Base-by-base conservation (phyloP, 2,113 vertebrate genomes). In the Brachypteracias leptosomus region DNA sequence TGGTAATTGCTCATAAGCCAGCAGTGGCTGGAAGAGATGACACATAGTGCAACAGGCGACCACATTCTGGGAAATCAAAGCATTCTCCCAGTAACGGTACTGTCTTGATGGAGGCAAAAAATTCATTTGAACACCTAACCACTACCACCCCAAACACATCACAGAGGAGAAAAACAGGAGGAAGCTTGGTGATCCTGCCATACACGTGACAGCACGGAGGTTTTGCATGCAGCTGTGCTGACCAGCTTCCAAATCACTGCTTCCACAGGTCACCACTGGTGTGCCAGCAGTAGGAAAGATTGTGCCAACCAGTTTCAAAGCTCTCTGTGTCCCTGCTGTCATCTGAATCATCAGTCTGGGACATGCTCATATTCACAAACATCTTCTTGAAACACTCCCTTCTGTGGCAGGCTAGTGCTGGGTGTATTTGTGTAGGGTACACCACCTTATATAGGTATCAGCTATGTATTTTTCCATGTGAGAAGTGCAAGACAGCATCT, bases 81-180 rank as follows among this genome's bases (percentile, higher is more conserved):
- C 54, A 42, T 68, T 70, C 54, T 92, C 78, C 55, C 47, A 63
- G 38, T 15, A 47, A 38, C 21, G 35, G 18, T 72, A 47, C 44
- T 59, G 29, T 63, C 74, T 35, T 14, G 61, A 25, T n/a, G 80
- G 73, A 88, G 51, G 65, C 63, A 90, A 35, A 63, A 81, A 71
- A 80, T n/a, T 33, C n/a, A 29, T 49, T 25, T 67, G 59, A 75
- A 73, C 35, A 73, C n/a, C 62, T 58, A 66, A 36, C 29, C 21
- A 15, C 52, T 49, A 65, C 29, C 17, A 62, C 6, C 36, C 1
- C 40, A 12, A 4, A 16, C 47, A 29, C 40, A 44, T 21, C 0
- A 0, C 55, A 51, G 59, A 88, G 54, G 11, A 89, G 29, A 11
- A 76, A 40, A 29, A 35, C 1, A 0, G 0, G 0, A 7, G 0